Base-by-base conservation (phyloP, 2,797 vertebrate genomes). In the Eremophila alpestris region DNA sequence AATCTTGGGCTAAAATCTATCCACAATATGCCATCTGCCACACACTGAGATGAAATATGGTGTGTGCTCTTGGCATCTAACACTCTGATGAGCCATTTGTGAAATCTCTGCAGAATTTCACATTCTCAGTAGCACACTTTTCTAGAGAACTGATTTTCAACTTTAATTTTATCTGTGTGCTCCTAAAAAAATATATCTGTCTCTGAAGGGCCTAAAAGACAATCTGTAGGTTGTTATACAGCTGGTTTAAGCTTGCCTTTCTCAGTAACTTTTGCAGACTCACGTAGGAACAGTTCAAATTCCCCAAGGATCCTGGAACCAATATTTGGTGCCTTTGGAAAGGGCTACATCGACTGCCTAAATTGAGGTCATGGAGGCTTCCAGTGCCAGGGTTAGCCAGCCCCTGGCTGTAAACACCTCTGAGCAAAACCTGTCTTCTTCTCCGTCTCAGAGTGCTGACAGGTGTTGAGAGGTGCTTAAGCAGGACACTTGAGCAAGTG, bases 1-100 rank as follows among this genome's bases (percentile, higher is more conserved):
- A 90, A 90, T 74, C 90, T 82, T 80, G 80, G 68, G 90, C 90
- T 94, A 82, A 93, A 90, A 82, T 74, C 70, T 87, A 82, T 91
- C 83, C 51, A 60, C 67, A 67, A 48, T 73, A 77, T 60, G 80
- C 83, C 63, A 88, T 78, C 85, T 91, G 85, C 86, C 91, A 94
- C 89, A 86, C 73, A 95, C 56, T 32, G 70, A 91, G 83, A 84
- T 94, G 87, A 94, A 91, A 90, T 78, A 93, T 34, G 63, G 43
- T 87, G 74, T 52, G 59, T 95, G 80, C 70, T 93, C 60, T 73
- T 84, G 83, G 90, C 86, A 59, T 83, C 87, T 88, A 90, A 38
- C 87, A 79, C 38, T 59, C 62, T 27, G 74, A 79, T 38, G 77
- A 95, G 79, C 83, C 80, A 62, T 91, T 96, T 87, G 68, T 90